Conservation (phyloP, 2,888 invertebrate species). For the Thumatha senex region DNA sequence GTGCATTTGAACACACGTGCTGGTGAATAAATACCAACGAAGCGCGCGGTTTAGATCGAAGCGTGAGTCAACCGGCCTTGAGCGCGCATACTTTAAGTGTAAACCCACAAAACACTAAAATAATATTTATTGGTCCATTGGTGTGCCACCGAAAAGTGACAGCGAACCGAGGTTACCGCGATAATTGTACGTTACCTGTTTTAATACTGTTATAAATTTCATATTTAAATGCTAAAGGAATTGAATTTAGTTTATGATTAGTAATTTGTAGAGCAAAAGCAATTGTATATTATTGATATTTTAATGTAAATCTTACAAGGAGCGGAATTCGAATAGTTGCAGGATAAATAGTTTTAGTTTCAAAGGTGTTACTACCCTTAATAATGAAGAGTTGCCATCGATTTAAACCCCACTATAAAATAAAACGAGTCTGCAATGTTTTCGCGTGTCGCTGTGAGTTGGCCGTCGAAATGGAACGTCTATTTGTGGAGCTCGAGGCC, state of each 20-base stretch:
- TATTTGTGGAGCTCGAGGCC: constrained; percentile 80
- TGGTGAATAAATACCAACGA: constrained; percentile 58
- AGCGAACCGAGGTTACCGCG: constrained; percentile 52
- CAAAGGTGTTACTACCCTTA: constrained; percentile 3
- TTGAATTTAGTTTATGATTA: neutral
- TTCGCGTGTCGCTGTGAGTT: constrained; percentile 73
- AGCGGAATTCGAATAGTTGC: too few species aligned
- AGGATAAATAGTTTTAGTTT: neutral
- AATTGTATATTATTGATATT: too few species aligned
- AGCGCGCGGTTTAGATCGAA: constrained; percentile 56
- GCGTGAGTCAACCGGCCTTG: constrained; percentile 79
- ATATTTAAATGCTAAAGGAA: constrained; percentile 14
- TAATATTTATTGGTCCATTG: constrained; percentile 70
- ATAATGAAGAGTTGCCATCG: constrained; percentile 33
- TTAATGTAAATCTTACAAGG: too few species aligned
- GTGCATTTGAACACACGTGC: constrained; percentile 47
- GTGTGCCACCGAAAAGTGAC: constrained; percentile 50
- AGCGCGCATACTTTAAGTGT: constrained; percentile 51
- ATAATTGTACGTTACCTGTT: constrained; percentile 43
- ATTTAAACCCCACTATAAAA: constrained; percentile 57
- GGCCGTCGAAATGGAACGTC: constrained; percentile 79
- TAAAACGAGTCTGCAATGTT: constrained; percentile 69
- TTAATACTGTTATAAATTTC: constrained; percentile 20
- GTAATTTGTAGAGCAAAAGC: neutral
- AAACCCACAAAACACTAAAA: constrained; percentile 66